phyloP scores from a whole-genome alignment of 2,113 vertebrate species.

The Promerops cafer region DNA sequence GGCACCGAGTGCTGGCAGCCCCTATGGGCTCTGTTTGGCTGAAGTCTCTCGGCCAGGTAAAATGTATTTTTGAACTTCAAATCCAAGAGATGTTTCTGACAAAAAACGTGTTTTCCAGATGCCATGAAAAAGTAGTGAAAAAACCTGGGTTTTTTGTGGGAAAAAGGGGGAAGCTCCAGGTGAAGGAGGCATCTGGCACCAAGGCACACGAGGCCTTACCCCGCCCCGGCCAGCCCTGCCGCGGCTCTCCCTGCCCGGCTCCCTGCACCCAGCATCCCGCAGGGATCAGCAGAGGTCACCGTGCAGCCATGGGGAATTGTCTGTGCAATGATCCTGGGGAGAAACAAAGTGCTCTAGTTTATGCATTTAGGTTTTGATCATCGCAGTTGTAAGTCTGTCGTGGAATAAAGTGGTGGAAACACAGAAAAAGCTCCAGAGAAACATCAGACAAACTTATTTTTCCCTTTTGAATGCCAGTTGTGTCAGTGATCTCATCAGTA shows the following conservation, averaged over 20 bases:
- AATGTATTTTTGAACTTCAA: background rate
- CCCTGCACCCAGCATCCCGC: accelerated
- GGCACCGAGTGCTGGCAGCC: accelerated
- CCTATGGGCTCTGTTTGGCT: accelerated
- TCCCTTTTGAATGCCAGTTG: background rate
- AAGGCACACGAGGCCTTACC: accelerated
- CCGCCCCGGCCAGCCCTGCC: accelerated
- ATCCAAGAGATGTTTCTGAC: background rate
- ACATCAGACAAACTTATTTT: background rate
- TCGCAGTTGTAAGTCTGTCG: accelerated
- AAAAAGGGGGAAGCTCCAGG: background rate
- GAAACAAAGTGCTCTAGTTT: background rate
- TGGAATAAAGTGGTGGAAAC: background rate
- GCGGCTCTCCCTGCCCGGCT: accelerated
- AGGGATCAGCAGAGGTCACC: background rate
- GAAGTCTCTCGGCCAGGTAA: background rate
- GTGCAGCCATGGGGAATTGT: accelerated
- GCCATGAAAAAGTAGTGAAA: background rate
- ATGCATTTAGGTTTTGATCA: background rate
- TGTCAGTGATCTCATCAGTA: background rate
- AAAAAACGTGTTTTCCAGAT: background rate
- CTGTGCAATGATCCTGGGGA: background rate
- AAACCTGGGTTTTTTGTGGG: background rate
- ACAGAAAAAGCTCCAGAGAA: background rate
- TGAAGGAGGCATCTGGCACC: background rate